phyloP scores from a whole-genome alignment of 2,113 vertebrate species.

The Eudyptes chrysolophus region DNA sequence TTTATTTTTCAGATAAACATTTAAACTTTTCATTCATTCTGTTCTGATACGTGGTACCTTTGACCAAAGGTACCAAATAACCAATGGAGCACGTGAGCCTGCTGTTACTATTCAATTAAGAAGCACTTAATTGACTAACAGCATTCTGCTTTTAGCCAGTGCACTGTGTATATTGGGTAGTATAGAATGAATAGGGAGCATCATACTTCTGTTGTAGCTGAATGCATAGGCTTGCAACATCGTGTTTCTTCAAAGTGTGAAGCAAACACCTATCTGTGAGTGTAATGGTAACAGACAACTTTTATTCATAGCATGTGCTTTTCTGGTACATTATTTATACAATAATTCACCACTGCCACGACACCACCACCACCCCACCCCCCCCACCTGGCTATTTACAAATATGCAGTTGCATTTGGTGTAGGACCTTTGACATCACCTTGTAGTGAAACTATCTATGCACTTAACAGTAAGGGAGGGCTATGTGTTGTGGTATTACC shows the following conservation, averaged over 20 bases:
- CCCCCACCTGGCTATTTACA: neutral
- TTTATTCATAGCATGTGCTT: neutral
- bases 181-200: neutral
- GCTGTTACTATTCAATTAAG: neutral
- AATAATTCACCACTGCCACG: neutral
- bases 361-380: accelerated
- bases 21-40: neutral
- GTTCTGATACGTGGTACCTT: neutral
- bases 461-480: neutral
- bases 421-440: neutral
- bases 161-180: accelerated
- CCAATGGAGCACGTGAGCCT: neutral
- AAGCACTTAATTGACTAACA: neutral
- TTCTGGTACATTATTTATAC: neutral
- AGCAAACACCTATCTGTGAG: neutral
- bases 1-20: neutral
- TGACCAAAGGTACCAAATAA: neutral
- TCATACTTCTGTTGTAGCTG: neutral
- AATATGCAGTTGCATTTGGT: neutral
- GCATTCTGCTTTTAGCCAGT: neutral
- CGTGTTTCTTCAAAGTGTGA: neutral
- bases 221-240: neutral
- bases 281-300: neutral
- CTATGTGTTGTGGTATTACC: neutral
- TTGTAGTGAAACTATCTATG: neutral